Evolutionary conservation across 2,888 invertebrate species (phyloP), one percentile per base, ranked within the genome.

Genomic region (Mamestra brassicae): DNA sequence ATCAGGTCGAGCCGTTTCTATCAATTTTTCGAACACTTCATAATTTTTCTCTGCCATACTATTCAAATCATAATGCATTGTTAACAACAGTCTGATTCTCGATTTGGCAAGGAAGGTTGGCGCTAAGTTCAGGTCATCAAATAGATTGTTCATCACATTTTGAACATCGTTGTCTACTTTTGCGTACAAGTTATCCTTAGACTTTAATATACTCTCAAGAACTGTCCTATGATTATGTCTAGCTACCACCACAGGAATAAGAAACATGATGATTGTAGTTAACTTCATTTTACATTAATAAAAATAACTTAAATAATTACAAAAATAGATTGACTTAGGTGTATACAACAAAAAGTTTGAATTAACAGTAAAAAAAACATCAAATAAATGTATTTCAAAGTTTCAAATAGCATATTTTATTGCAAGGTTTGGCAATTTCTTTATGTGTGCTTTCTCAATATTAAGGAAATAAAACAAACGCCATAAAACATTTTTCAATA

Each of bases 31-130:
- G 71, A 85, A 89, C 4, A 76, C 62, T 71, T 87, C 80, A 75
- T 80, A 87, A 65, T 89, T 88, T 55, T 85, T 88, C 61, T 86
- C 86, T 0, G 89, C 84, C 60, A 90, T 83, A 34, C 78, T 85
- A 42, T 84, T 87, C 52, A 92, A 84, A 71, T 90, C 83, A 60
- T 83, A 84, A 76, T 91, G 89, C 85, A 91, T 89, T 45, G 75
- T 78, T 52, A 90, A 66, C 34, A 92, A 76, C 5, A 78, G 71
- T 69, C 86, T 80, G 52, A 83, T 76, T 81, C 89, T 87, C 1
- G 77, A 45, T 57, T 76, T 76, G 52, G 76, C 69, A 26, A 72
- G 71, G 69, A 91, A 87, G 11, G 78, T 78, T 26, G 84, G 62
- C 15, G 83, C 50, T 13, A 92, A 71, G 70, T 88, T 87, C 10